A percentile compares a stretch with the other conserved stretches of the same genome.
Evolutionary conservation across 2,113 vertebrate species (phyloP).

Genomic region (Lepisosteus oculatus): DNA sequence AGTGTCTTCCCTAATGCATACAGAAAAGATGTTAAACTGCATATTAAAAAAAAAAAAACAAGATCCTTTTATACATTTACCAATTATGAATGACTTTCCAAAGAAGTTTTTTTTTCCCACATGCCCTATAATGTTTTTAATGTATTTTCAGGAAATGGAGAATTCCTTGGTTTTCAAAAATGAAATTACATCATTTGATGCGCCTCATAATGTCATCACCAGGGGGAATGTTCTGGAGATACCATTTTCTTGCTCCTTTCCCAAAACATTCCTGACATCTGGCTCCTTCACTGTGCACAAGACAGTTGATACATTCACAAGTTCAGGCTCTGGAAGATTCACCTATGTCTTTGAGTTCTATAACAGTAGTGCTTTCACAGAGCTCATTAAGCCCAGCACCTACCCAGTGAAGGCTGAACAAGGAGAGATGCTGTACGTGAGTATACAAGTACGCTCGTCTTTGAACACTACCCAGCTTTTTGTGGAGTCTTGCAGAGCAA

Average conservation of each 20-base stretch:
- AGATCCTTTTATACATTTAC: background rate
- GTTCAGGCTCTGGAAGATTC: constrained; percentile 64
- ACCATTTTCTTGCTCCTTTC: constrained; percentile 58
- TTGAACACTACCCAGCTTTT: constrained; percentile 51
- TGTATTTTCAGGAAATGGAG: constrained; percentile 49
- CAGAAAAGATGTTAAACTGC: too few relatives aligned
- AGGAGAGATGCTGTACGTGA: constrained; percentile 51
- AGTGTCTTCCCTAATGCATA: too few relatives aligned
- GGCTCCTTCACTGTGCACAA: constrained; percentile 45
- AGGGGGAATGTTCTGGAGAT: constrained; percentile 46
- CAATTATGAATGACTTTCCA: background rate
- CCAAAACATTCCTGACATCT: constrained; percentile 52
- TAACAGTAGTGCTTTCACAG: constrained; percentile 34
- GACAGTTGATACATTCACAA: constrained; percentile 56
- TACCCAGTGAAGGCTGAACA: constrained; percentile 59
- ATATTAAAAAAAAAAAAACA: background rate
- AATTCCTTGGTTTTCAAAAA: constrained; percentile 59
- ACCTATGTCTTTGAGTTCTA: constrained; percentile 60
- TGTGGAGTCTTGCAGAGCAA: constrained; percentile 66
- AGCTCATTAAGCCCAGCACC: constrained; percentile 22
- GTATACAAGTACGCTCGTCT: constrained; percentile 49
- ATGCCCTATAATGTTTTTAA: background rate
- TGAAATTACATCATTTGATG: constrained; percentile 49
- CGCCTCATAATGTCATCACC: constrained; percentile 37
- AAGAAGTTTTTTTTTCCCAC: too few relatives aligned